Conservation (phyloP, 2,888 invertebrate species). For the Eupithecia exiguata region DNA sequence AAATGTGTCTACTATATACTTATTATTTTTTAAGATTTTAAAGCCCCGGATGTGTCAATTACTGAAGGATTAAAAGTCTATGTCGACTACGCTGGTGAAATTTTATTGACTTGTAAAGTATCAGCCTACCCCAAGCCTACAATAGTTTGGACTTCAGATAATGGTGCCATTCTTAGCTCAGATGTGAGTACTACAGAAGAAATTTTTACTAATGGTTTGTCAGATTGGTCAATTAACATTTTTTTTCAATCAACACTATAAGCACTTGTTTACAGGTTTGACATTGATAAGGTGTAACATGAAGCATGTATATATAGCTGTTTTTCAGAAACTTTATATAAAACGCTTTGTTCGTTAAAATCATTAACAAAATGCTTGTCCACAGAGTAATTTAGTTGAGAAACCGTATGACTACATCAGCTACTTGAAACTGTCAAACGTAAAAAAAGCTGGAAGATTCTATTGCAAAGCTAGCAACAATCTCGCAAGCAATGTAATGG, state of each 20-base stretch:
- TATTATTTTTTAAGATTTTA: constrained; percentile 18
- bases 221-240: background rate
- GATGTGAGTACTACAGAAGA: background rate
- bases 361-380: background rate
- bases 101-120: constrained; percentile 39
- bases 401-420: constrained; percentile 35
- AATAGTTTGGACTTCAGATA: constrained; percentile 36
- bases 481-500: background rate
- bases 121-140: constrained; percentile 39
- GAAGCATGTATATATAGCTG: background rate
- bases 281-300: background rate
- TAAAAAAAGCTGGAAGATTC: constrained; percentile 21
- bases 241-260: background rate
- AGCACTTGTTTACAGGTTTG: background rate
- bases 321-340: background rate
- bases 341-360: background rate
- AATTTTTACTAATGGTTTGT: background rate
- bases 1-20: background rate
- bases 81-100: constrained; percentile 25
- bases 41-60: constrained; percentile 25
- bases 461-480: constrained; percentile 30
- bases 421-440: constrained; percentile 28
- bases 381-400: constrained; percentile 25
- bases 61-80: constrained; percentile 23
- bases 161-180: background rate